Conservation (phyloP, 2,113 vertebrate species). For the Melanerpes aurifrons region DNA sequence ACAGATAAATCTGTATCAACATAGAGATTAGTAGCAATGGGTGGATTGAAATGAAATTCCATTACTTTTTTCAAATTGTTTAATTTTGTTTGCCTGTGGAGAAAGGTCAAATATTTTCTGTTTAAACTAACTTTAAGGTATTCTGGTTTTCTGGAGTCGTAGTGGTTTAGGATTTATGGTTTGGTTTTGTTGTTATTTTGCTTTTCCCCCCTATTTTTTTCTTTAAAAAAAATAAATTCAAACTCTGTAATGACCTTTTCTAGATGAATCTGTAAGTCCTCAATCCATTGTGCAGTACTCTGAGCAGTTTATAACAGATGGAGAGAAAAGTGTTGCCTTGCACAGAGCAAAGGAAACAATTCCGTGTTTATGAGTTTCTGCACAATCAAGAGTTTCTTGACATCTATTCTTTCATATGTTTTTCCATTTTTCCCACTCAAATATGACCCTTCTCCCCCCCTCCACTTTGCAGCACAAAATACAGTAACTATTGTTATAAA, state of each 20-base stretch:
- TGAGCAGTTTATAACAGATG: constrained; percentile 13
- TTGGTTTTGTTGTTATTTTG: no score
- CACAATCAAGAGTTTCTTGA: constrained; percentile 15
- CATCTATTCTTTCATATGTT: not conserved
- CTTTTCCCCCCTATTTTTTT: not conserved
- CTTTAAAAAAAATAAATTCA: not conserved
- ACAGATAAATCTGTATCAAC: not conserved
- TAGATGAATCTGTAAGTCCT: not conserved
- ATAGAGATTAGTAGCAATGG: not conserved
- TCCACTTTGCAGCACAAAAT: not conserved
- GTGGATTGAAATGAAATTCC: not conserved
- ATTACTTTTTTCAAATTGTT: not conserved
- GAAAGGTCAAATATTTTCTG: not conserved
- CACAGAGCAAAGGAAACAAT: not conserved
- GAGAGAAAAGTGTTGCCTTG: not conserved
- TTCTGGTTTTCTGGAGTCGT: not conserved
- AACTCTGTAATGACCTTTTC: not conserved
- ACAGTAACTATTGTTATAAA: not conserved
- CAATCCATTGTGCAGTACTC: not conserved
- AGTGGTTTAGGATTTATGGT: no score
- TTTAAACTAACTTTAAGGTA: not conserved
- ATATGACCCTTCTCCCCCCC: not conserved
- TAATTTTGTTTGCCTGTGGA: not conserved
- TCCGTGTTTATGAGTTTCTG: constrained; percentile 38
- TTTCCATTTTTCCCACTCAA: not conserved